A percentile compares a stretch with the other conserved stretches of the same genome.
Evolutionary conservation across 2,888 invertebrate species (phyloP).

Genomic region (Pemphredon lugubris): DNA sequence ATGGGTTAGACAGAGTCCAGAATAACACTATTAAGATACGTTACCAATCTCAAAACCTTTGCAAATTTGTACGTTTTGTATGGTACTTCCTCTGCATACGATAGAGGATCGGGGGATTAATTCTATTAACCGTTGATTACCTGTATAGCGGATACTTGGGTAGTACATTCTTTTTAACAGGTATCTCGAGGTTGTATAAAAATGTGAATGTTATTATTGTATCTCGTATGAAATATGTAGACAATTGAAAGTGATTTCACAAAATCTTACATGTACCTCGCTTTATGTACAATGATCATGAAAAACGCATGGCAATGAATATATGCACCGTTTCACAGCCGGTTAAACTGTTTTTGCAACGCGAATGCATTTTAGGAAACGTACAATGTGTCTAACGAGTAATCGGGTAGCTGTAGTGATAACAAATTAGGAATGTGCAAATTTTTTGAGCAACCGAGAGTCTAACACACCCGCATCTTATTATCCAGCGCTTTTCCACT

Average conservation of each 20-base stretch:
- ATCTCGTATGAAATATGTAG: constrained; percentile 4
- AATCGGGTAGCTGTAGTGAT: constrained; percentile 34
- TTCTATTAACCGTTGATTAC: constrained; percentile 9
- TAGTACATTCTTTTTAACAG: neutral
- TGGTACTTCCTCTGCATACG: constrained; percentile 6
- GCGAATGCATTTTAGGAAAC: constrained; percentile 19
- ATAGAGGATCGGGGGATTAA: neutral
- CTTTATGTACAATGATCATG: constrained; percentile 14
- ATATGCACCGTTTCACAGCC: too few relatives aligned
- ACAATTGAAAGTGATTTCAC: constrained; percentile 2
- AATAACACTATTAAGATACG: constrained; percentile 6
- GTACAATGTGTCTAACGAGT: constrained; percentile 10
- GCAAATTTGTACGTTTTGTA: constrained; percentile 48
- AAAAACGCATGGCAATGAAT: too few relatives aligned
- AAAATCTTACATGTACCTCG: constrained; percentile 18
- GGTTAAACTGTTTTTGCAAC: too few relatives aligned
- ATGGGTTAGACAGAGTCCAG: constrained; percentile 13
- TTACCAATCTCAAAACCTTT: constrained; percentile 24
- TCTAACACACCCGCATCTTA: too few relatives aligned
- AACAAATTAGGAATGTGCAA: constrained; percentile 22
- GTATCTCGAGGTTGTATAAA: neutral
- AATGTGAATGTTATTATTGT: constrained; percentile 14
- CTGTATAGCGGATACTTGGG: too few relatives aligned
- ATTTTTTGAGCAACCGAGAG: constrained; percentile 11
- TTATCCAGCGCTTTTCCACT: neutral